Base-by-base conservation (phyloP, 2,888 invertebrate genomes). In the Agelastica alni region DNA sequence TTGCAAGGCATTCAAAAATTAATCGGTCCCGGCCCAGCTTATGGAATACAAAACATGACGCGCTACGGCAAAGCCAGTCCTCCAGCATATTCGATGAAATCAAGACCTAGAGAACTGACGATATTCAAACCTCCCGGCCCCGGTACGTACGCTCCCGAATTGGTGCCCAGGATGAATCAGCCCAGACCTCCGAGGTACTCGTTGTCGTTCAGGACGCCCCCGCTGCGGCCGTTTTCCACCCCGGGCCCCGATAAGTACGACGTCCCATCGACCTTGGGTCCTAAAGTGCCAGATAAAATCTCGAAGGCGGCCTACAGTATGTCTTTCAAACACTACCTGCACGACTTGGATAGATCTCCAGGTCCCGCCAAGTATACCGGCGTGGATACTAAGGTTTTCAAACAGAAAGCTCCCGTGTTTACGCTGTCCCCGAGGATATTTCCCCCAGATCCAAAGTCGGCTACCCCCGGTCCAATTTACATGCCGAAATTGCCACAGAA, bases 191-290 rank as follows among this genome's bases (percentile, higher is more conserved):
- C 87, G 2, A 75, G 77, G 3, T 86, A 82, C 73, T 80, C 81
- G 1, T 80, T 86, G 69, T 79, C 80, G 31, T 74, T 76, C 13
- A 78, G 83, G 53, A 74, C 78, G 18, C 49, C 52, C 5, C 48
- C 60, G 31, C 46, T 54, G 12, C 63, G 57, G 13, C 70, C 68
- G 31, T 55, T 69, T 6, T 52, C 62, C 2, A 77, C 75, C 6
- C 87, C 87, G 1, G 87, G 84, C 12, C 83, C 87, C 16, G 85
- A 83, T 68, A 81, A 82, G 22, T 87, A 87, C 70, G 62, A 67
- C 13, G 65, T 81, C 16, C 82, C 82, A 2, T 70, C 78, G 0
- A 77, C 78, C 31, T 64, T 82, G 13, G 82, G 82, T 5, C 79
- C 81, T 0, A 78, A 75, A 64, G 77, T 81, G 17, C 81, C 81